phyloP scores from a whole-genome alignment of 64 coral and sea anemone genomes.

The Dendrophyllia cribrosa region DNA sequence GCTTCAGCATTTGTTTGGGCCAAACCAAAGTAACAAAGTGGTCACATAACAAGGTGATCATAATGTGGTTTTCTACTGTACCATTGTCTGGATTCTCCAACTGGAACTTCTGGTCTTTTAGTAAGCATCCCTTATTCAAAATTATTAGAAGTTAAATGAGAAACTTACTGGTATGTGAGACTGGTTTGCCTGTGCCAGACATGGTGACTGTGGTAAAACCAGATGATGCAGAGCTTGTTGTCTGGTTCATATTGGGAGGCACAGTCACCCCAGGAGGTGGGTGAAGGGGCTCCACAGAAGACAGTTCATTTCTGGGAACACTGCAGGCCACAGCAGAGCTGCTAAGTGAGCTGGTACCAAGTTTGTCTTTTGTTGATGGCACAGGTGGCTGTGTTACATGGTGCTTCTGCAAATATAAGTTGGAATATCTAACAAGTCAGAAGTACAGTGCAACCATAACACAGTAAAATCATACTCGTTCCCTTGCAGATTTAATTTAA shows the following conservation, averaged over 20 bases:
- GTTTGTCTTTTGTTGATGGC: conserved; percentile 75
- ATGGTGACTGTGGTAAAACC: conserved; percentile 66
- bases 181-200: conserved; percentile 81
- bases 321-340: conserved; percentile 46
- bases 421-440: too few relatives aligned
- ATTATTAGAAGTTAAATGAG: not conserved
- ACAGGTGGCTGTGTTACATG: conserved; percentile 61
- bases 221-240: conserved; percentile 37
- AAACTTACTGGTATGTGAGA: conserved; percentile 75
- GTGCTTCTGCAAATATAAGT: conserved; percentile 16
- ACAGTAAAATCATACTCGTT: too few relatives aligned
- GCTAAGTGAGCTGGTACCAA: conserved; percentile 59
- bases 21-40: too few relatives aligned
- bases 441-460: too few relatives aligned
- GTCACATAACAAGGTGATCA: too few relatives aligned
- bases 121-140: not conserved
- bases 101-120: not conserved
- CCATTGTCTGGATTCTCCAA: too few relatives aligned
- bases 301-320: conserved; percentile 69
- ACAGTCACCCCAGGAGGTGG: conserved; percentile 85
- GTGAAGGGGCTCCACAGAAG: conserved; percentile 59
- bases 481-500: too few relatives aligned
- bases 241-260: conserved; percentile 65
- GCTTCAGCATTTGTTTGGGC: too few relatives aligned
- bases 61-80: too few relatives aligned